These are phyloP conservation scores for Oceanodroma leucorhoa DNA, from an alignment of 2,797 vertebrate species.

Conservation along the genomic window DNA sequence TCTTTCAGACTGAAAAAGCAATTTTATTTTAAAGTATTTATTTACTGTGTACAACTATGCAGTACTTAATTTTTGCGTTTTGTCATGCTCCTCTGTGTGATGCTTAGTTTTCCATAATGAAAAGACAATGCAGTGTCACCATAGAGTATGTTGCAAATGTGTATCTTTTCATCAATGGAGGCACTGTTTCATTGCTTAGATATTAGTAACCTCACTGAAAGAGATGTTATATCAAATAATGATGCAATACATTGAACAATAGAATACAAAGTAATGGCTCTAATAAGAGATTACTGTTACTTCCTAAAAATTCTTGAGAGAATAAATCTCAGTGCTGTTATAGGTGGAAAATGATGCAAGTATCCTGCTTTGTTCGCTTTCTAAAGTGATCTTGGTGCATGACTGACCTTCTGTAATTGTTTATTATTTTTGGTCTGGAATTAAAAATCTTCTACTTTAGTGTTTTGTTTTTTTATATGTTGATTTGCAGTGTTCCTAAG, in stretches of 20 bases:
- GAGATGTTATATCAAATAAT: neutral
- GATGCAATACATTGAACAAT: neutral
- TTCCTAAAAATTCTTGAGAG: neutral
- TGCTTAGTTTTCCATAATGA: neutral
- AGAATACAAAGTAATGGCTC: neutral
- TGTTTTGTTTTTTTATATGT: neutral
- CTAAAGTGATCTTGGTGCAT: neutral
- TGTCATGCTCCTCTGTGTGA: neutral
- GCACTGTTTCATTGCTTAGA: neutral
- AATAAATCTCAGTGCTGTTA: neutral
- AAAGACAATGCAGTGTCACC: neutral
- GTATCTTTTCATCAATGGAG: neutral
- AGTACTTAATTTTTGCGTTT: neutral
- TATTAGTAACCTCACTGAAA: neutral
- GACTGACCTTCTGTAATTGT: neutral
- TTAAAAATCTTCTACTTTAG: neutral
- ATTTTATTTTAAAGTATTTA: neutral
- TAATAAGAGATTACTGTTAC: neutral
- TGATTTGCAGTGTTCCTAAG: neutral
- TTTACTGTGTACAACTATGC: neutral
- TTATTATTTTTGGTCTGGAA: neutral
- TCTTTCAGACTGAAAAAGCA: neutral
- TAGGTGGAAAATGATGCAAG: neutral
- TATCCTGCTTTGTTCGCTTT: neutral
- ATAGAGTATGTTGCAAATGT: neutral